Evolutionary conservation across 2,113 vertebrate species (phyloP), one percentile per base, ranked within the genome.

Genomic region (Rhinoderma darwinii): DNA sequence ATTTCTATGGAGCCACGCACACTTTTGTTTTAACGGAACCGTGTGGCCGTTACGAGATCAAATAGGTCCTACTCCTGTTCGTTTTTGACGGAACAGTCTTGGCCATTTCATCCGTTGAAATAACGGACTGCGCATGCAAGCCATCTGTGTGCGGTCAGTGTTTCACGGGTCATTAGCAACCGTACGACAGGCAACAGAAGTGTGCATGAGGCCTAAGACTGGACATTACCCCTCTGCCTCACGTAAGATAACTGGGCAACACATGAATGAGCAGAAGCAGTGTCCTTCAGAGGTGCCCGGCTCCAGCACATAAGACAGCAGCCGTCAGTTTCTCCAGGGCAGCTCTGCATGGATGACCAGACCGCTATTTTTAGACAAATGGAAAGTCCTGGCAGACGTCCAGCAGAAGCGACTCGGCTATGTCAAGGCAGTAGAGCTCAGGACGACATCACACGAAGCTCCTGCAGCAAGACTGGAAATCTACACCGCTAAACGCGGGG

Each of bases 361-460:
- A 11, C 17, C 11, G n/a, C 17, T 82, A 82, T 82, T 82, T 82
- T 66, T 82, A 66, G 79, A 66, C n/a, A 63, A 22, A 82, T 17
- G 35, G 78, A 63, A 63, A 81, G 56, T 27, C 61, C 32, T 66
- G 79, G 79, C 79, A 66, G 79, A 6, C 37, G 35, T 54, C 56
- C 78, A 81, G 39, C 54, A 32, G 12, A 4, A 30, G n/a, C n/a
- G 61, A 15, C 11, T 47, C 39, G 44, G 73, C 10, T 25, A 22
- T 43, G 41, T 81, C 56, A n/a, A 12, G 20, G 39, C 44, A 18
- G 79, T 1, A 8, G 15, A 30, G 39, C 9, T 11, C 35, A 41
- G 68, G 25, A 25, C 22, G 59, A 82, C 73, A 44, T 61, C 37
- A 82, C 25, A 81, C 8, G 10, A 25, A 27, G 37, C 25, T 41